Base-by-base conservation (phyloP, 2,113 vertebrate species). In the Arizona elegans region DNA sequence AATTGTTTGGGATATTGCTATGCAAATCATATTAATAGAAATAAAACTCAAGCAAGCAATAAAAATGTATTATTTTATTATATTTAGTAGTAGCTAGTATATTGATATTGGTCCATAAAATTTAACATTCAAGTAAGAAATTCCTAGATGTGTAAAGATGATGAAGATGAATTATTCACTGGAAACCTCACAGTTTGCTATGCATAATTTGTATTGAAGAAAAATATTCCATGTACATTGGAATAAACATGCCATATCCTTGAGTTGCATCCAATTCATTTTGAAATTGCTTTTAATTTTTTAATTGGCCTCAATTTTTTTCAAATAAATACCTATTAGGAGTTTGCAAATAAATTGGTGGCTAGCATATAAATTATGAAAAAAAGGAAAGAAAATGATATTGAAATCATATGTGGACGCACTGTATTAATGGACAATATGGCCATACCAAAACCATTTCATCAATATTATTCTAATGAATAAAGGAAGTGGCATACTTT, bases 121-220 rank as follows among this genome's bases (percentile, higher is more conserved):
- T 47, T 94, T 94, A 94, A 93, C 89, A 95, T 90, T 53, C 50
- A 94, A 91, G n/a, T 24, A 94, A 94, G 89, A 54, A 23, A 93
- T 94, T 96, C 94, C 62, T 75, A 89, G 89, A 17, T 94, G 11
- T 85, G 0, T 11, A 55, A 53, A 97, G 91, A 89, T 53, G 86
- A 95, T 93, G 62, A 92, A 38, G 0, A 17, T 70, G 50, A 97
- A 92, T 0, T 96, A 81, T 93, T 95, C 92, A 94, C 2, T 91
- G 91, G 94, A 91, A 94, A 88, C 70, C 94, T 92, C 86, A 52
- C 59, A 53, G 13, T 50, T 81, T 86, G 5, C 8, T 92, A 7
- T 93, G 90, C 13, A 94, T 93, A 0, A 91, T 92, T 95, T 95
- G 95, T 96, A 96, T 95, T 93, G 91, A 95, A 95, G 81, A 97